Evolutionary conservation across 2,888 invertebrate species (phyloP).

Genomic region (Drosophila melanosoma): DNA sequence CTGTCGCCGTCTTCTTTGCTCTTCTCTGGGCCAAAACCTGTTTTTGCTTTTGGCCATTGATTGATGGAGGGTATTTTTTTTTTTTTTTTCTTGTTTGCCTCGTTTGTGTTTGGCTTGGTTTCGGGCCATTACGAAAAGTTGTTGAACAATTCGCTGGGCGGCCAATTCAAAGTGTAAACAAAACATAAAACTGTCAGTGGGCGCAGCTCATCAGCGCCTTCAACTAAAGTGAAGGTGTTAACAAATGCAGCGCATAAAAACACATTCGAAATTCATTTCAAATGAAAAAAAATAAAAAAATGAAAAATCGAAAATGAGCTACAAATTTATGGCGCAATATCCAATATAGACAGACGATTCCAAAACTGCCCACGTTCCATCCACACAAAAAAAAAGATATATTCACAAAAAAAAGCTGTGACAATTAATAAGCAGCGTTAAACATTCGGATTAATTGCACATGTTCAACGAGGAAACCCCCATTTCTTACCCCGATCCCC

Average conservation of each 20-base stretch:
- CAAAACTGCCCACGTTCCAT: constrained; percentile 46
- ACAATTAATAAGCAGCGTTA: constrained; percentile 78
- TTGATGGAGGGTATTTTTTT: constrained; percentile 32
- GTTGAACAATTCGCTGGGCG: constrained; percentile 33
- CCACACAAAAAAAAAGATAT: background rate
- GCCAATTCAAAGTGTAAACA: constrained; percentile 78
- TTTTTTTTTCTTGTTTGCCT: background rate
- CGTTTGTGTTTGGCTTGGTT: background rate
- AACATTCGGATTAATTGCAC: constrained; percentile 82
- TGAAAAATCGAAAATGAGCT: constrained; percentile 38
- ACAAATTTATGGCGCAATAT: constrained; percentile 70
- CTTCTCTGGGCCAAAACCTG: constrained; percentile 29
- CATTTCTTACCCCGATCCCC: background rate
- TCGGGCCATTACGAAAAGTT: constrained; percentile 16
- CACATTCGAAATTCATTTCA: constrained; percentile 51
- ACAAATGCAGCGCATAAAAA: constrained; percentile 54
- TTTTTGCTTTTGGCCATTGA: constrained; percentile 38
- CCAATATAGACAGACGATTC: constrained; percentile 29
- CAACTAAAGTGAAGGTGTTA: constrained; percentile 82
- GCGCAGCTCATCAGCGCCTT: constrained; percentile 71
- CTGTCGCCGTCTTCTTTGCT: constrained; percentile 48
- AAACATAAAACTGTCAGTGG: constrained; percentile 84
- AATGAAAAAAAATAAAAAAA: constrained; percentile 4
- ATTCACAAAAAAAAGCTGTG: constrained; percentile 54
- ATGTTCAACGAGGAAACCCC: constrained; percentile 53